Percentiles rank a stretch among this genome's conserved stretches.
These are phyloP conservation scores for Hypselothyrea guttata DNA, from an alignment of 2,888 invertebrate genomes.

Conservation along the genomic window DNA sequence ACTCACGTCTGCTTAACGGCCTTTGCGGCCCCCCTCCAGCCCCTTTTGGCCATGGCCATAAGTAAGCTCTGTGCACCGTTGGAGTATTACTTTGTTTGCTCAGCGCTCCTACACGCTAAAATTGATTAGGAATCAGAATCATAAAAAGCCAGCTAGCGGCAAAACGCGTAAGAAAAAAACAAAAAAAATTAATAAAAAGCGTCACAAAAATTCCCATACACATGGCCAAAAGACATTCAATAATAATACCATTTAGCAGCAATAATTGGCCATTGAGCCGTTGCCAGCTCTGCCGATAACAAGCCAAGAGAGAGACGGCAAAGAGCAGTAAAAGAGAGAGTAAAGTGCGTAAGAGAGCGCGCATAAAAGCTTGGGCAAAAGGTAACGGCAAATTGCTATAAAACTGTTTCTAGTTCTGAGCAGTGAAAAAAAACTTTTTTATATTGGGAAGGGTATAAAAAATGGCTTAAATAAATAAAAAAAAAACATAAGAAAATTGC, in stretches of 20 bases:
- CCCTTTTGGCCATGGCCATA: constrained; percentile 8
- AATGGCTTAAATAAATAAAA: too few relatives aligned
- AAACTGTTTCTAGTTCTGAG: constrained; percentile 43
- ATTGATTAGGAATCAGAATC: constrained; percentile 51
- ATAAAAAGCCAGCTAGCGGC: constrained; percentile 42
- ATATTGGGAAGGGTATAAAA: too few relatives aligned
- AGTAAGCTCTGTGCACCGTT: constrained; percentile 48
- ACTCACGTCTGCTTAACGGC: constrained; percentile 41
- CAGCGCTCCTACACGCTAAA: constrained; percentile 15
- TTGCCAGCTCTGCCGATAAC: constrained; percentile 11
- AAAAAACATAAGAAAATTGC: too few relatives aligned
- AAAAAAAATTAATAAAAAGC: constrained; percentile 30
- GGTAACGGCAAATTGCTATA: constrained; percentile 42
- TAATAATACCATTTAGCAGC: constrained; percentile 75
- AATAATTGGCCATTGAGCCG: constrained; percentile 67
- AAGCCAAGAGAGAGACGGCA: constrained; percentile 10
- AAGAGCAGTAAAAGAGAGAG: constrained; percentile 5
- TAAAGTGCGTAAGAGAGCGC: too few relatives aligned
- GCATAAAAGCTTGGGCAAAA: constrained; percentile 8
- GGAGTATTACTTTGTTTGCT: constrained; percentile 47
- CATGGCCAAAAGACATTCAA: constrained; percentile 51
- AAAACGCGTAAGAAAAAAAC: constrained; percentile 27
- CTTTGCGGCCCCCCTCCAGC: neutral
- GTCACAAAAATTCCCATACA: constrained; percentile 56
- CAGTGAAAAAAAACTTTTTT: constrained; percentile 4